Evolutionary conservation across 2,888 invertebrate species (phyloP).

Genomic region (Agriopis leucophaearia): DNA sequence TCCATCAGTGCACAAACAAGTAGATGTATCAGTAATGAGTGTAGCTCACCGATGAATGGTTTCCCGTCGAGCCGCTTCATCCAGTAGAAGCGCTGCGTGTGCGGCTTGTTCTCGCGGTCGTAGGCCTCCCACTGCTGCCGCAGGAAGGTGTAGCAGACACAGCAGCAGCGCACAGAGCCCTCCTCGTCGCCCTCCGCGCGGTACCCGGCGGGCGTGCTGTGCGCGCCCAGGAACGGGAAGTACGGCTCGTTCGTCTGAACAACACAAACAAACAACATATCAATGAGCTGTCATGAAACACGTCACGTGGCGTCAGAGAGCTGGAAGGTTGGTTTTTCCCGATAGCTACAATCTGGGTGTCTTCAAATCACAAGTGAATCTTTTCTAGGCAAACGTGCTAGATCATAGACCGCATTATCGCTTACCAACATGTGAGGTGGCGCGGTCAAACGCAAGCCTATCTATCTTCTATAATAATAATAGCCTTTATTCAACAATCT

Average conservation of each 20-base stretch:
- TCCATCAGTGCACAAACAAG: background rate
- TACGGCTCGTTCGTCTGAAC: conserved; percentile 90
- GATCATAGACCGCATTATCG: too few species aligned
- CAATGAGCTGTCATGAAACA: background rate
- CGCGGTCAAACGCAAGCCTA: too few species aligned
- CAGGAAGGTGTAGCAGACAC: conserved; percentile 94
- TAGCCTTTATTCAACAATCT: too few species aligned
- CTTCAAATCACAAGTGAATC: too few species aligned
- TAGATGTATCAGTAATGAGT: background rate
- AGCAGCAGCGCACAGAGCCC: conserved; percentile 91
- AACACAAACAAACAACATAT: background rate
- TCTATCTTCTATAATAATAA: too few species aligned
- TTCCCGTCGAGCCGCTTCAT: conserved; percentile 96
- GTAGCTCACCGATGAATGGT: conserved; percentile 89
- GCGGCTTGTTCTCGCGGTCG: conserved; percentile 94
- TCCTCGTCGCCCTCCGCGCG: conserved; percentile 80
- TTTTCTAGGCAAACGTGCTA: too few species aligned
- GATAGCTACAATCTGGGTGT: too few species aligned
- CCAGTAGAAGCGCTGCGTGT: conserved; percentile 96
- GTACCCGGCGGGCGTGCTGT: conserved; percentile 94
- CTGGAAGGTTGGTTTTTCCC: too few species aligned
- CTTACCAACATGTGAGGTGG: too few species aligned
- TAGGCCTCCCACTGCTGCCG: conserved; percentile 97
- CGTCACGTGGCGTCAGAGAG: too few species aligned
- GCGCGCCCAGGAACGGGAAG: conserved; percentile 96